A percentile compares a stretch with the other conserved stretches of the same genome.
Evolutionary conservation across 2,113 vertebrate species (phyloP).

Genomic region (Hyla sarda): DNA sequence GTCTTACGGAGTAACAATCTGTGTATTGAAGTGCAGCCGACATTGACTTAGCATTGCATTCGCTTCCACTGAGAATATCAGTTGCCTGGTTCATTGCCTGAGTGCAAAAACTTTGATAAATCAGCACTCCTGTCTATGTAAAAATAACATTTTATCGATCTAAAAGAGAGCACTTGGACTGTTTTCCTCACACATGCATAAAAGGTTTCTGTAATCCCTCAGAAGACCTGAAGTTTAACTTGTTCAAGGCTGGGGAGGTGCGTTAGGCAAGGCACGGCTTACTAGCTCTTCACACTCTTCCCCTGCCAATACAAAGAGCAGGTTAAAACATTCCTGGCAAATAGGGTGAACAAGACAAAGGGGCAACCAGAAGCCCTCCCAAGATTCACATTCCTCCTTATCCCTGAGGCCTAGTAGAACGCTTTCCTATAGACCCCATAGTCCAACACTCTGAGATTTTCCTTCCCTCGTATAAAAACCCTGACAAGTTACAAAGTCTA

Average conservation of each 20-base stretch:
- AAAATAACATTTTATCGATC: constrained; percentile 57
- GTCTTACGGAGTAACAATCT: not conserved
- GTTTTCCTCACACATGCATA: constrained; percentile 36
- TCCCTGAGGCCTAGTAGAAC: constrained; percentile 27
- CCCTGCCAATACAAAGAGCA: not conserved
- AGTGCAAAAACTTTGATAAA: constrained; percentile 57
- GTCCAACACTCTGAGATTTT: constrained; percentile 31
- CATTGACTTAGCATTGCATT: constrained; percentile 9
- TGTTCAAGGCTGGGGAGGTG: constrained; percentile 14
- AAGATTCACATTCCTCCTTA: constrained; percentile 8
- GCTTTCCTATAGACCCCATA: constrained; percentile 33
- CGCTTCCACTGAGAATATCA: constrained; percentile 33
- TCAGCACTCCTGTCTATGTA: constrained; percentile 39
- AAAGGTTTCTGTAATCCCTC: constrained; percentile 39
- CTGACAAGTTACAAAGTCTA: constrained; percentile 48
- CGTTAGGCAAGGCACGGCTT: not conserved
- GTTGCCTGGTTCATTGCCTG: constrained; percentile 38
- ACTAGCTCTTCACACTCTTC: not conserved
- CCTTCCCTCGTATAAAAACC: constrained; percentile 3
- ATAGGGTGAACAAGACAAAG: not conserved
- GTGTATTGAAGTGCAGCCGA: not conserved
- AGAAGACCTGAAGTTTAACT: constrained; percentile 44
- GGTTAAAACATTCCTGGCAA: constrained; percentile 42
- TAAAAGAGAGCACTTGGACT: constrained; percentile 5
- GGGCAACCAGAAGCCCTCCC: constrained; percentile 11